phyloP scores from a whole-genome alignment of 2,888 invertebrate genomes.

The Amaurobius ferox region DNA sequence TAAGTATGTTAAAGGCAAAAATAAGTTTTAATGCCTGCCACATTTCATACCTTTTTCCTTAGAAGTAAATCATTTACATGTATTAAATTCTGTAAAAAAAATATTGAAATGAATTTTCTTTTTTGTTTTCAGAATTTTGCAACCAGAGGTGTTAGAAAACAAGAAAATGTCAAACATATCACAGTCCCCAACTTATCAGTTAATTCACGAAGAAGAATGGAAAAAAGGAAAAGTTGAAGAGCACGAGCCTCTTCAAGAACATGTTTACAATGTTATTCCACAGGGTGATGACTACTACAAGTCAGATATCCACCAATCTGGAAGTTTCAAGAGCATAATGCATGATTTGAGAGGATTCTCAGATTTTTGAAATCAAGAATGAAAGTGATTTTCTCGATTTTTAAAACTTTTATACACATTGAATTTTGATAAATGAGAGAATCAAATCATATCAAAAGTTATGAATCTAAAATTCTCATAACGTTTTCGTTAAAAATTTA shows the following conservation, averaged over 20 bases:
- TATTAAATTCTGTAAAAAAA: too few species aligned
- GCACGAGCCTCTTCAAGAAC: slow-evolving; percentile 69
- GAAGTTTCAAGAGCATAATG: slow-evolving; percentile 68
- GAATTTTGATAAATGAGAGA: too few species aligned
- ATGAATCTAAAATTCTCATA: too few species aligned
- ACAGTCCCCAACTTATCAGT: slow-evolving; percentile 75
- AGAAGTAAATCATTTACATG: too few species aligned
- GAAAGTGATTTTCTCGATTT: background rate
- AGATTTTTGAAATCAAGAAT: slow-evolving; percentile 19
- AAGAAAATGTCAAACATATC: slow-evolving; percentile 41
- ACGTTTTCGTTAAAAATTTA: too few species aligned
- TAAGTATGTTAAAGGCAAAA: too few species aligned
- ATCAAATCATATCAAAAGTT: too few species aligned
- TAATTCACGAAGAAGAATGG: slow-evolving; percentile 74
- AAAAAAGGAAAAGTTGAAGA: slow-evolving; percentile 70
- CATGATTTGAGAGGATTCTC: slow-evolving; percentile 51
- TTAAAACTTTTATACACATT: background rate
- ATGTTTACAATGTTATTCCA: slow-evolving; percentile 65
- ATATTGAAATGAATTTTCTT: too few species aligned
- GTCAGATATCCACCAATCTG: slow-evolving; percentile 63
- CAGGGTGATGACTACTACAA: slow-evolving; percentile 20
- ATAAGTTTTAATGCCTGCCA: too few species aligned
- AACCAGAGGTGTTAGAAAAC: slow-evolving; percentile 24
- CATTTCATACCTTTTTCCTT: too few species aligned
- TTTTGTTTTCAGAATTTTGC: background rate